Percentiles rank a stretch among this genome's conserved stretches.
Evolutionary conservation across 1,140 invertebrate genomes (phyloP).

Genomic region (Psilanteris sp.): DNA sequence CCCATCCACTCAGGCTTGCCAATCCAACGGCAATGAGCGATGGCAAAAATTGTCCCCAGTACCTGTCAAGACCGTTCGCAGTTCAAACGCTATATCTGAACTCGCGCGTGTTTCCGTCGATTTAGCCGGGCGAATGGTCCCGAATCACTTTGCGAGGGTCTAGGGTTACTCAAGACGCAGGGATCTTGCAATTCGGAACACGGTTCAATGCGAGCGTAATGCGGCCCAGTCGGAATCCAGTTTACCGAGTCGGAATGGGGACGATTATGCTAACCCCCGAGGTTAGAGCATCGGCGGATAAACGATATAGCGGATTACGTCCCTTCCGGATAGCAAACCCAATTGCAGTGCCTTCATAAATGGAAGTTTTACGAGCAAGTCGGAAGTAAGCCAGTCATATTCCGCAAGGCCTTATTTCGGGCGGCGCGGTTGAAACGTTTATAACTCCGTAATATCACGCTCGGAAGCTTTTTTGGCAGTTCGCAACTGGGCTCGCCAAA

Average conservation of each 20-base stretch:
- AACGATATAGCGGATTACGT: slow-evolving; percentile 68
- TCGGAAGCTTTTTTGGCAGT: slow-evolving; percentile 25
- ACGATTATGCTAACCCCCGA: slow-evolving; percentile 67
- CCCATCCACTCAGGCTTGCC: too few species aligned
- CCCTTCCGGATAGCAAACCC: slow-evolving; percentile 30
- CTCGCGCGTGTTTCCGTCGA: too few species aligned
- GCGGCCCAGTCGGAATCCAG: slow-evolving; percentile 58
- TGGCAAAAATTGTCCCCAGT: too few species aligned
- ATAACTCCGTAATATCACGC: slow-evolving; percentile 29
- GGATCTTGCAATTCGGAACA: slow-evolving; percentile 14
- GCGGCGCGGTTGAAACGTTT: slow-evolving; percentile 22
- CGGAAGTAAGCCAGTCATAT: slow-evolving; percentile 39
- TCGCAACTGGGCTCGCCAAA: too few species aligned
- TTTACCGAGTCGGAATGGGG: slow-evolving; percentile 69
- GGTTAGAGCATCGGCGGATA: slow-evolving; percentile 66
- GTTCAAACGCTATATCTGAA: too few species aligned
- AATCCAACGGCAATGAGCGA: too few species aligned
- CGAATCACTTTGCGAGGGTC: slow-evolving; percentile 12
- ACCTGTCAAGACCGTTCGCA: too few species aligned
- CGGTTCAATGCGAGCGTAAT: not conserved
- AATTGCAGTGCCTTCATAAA: slow-evolving; percentile 53
- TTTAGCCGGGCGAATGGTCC: not conserved
- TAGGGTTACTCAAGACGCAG: slow-evolving; percentile 13
- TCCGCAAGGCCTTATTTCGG: slow-evolving; percentile 36
- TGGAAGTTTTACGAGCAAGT: slow-evolving; percentile 46